These are phyloP conservation scores for Rhingia rostrata DNA, from an alignment of 2,888 invertebrate genomes.

Conservation along the genomic window DNA sequence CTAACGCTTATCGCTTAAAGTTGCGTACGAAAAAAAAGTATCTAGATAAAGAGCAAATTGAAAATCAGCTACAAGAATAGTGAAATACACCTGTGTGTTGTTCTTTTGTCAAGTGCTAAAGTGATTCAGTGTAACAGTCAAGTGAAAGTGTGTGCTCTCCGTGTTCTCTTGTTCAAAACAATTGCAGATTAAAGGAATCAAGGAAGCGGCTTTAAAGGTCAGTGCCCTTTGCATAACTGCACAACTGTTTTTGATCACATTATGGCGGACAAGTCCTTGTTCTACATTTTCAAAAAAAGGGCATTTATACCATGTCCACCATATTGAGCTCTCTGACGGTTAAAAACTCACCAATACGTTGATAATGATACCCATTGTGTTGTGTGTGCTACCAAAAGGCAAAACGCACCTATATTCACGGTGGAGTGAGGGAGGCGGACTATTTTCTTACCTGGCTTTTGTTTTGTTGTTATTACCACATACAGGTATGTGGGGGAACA, in stretches of 20 bases:
- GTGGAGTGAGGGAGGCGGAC: constrained; percentile 34
- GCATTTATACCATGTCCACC: constrained; percentile 53
- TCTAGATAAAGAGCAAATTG: constrained; percentile 40
- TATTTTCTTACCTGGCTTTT: constrained; percentile 63
- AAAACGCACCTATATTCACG: constrained; percentile 4
- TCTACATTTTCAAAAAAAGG: constrained; percentile 43
- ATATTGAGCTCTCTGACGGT: constrained; percentile 35
- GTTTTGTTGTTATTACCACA: constrained; percentile 67
- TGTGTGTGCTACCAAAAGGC: not conserved
- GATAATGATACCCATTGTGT: constrained; percentile 5
- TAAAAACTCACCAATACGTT: constrained; percentile 37
- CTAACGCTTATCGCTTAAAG: constrained; percentile 26
- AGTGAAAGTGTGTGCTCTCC: constrained; percentile 61
- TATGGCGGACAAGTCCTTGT: constrained; percentile 64
- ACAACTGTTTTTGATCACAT: constrained; percentile 2
- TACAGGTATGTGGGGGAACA: constrained; percentile 44
- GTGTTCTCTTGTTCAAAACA: not conserved
- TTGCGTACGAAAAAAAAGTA: constrained; percentile 39
- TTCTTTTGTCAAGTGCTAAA: constrained; percentile 22
- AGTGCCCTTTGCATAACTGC: constrained; percentile 56
- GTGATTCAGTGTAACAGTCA: constrained; percentile 43
- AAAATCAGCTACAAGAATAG: constrained; percentile 22
- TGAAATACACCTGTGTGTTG: constrained; percentile 47
- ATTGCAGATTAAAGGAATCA: not conserved
- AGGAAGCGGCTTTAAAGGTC: constrained; percentile 46